phyloP scores from a whole-genome alignment of 2,797 vertebrate species.

The Diplodus sargus region DNA sequence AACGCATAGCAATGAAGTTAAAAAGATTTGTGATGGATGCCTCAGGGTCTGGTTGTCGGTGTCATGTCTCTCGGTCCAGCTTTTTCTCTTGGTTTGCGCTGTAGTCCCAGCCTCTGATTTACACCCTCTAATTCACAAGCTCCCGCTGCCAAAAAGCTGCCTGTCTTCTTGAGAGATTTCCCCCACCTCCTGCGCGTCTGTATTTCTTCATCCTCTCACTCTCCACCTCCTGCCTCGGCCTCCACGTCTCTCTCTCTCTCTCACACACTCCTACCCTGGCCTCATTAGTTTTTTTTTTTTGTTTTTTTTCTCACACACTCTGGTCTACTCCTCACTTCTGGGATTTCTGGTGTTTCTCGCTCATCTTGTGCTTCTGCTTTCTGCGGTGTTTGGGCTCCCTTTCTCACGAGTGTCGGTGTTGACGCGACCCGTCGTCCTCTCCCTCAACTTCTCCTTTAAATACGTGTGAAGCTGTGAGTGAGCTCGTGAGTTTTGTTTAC shows the following conservation, averaged over 20 bases:
- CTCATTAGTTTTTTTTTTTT: constrained; percentile 20
- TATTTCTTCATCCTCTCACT: constrained; percentile 48
- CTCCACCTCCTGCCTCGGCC: constrained; percentile 52
- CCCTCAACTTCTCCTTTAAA: constrained; percentile 28
- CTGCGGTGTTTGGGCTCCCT: constrained; percentile 22
- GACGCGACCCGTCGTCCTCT: not conserved
- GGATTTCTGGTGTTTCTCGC: constrained; percentile 12
- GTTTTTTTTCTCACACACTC: constrained; percentile 4
- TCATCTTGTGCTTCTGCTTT: constrained; percentile 14
- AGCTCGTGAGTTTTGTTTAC: constrained; percentile 33
- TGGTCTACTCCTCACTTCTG: not conserved
- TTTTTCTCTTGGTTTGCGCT: constrained; percentile 24
- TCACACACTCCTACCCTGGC: constrained; percentile 27
- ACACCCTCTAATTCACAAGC: constrained; percentile 63
- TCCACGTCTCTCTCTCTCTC: constrained; percentile 45
- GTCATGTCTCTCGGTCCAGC: constrained; percentile 15
- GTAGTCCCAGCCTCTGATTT: constrained; percentile 65
- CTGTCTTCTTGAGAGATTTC: constrained; percentile 65
- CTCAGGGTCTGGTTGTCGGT: not conserved
- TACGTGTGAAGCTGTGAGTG: constrained; percentile 5
- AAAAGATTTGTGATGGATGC: constrained; percentile 13
- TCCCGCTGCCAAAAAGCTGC: constrained; percentile 66
- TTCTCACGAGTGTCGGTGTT: not conserved
- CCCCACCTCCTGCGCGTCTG: constrained; percentile 54
- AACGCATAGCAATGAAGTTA: not conserved